A percentile compares a stretch with the other conserved stretches of the same genome.
These are phyloP conservation scores for Henicopernis longicauda DNA, from an alignment of 2,113 vertebrate genomes.

Conservation along the genomic window DNA sequence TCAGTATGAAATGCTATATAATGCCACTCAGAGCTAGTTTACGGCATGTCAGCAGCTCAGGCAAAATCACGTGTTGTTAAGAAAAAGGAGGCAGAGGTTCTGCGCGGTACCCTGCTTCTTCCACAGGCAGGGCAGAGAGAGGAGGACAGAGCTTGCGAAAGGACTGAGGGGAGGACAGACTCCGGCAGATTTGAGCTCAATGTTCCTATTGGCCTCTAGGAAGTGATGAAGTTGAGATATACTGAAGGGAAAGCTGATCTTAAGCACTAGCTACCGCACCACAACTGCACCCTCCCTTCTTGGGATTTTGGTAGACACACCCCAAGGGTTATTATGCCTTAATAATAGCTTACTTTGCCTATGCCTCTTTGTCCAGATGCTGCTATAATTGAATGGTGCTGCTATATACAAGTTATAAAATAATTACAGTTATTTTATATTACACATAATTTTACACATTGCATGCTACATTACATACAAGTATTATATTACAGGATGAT, in stretches of 20 bases:
- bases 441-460: not conserved
- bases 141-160: not conserved
- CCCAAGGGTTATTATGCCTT: not conserved
- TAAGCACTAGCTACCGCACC: not conserved
- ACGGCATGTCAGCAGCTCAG: not conserved
- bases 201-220: not conserved
- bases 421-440: not conserved
- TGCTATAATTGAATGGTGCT: not conserved
- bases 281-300: not conserved
- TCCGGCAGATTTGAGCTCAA: not conserved
- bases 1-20: not conserved
- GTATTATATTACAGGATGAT: not conserved
- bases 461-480: not conserved
- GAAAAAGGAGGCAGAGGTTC: not conserved
- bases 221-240: not conserved
- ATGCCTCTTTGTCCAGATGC: not conserved
- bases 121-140: not conserved
- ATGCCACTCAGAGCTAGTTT: not conserved
- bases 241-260: not conserved
- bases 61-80: not conserved
- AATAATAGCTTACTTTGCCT: not conserved
- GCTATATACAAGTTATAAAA: not conserved
- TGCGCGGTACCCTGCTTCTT: not conserved
- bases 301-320: not conserved
- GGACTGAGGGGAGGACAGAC: not conserved